Percentiles rank a stretch among this genome's conserved stretches.
Evolutionary conservation across 2,888 invertebrate genomes (phyloP).

Genomic region (Crepidodera aurea): DNA sequence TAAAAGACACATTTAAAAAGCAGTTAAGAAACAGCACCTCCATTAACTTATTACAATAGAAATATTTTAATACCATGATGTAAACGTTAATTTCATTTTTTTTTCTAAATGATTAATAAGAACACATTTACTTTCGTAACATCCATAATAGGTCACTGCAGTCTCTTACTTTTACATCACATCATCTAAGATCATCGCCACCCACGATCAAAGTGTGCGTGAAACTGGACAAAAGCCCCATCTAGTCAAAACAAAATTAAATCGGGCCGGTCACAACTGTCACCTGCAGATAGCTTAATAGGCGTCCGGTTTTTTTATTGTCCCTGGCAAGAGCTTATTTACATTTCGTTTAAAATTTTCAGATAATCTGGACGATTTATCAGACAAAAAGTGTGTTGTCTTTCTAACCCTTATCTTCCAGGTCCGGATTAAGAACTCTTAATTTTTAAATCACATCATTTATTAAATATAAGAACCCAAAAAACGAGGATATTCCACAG

Average conservation of each 20-base stretch:
- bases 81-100: background rate
- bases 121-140: background rate
- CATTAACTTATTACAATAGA: background rate
- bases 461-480: too few species aligned
- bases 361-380: conserved; percentile 42
- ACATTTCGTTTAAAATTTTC: conserved; percentile 42
- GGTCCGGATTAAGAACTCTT: conserved; percentile 2
- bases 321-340: conserved; percentile 36
- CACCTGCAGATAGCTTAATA: conserved; percentile 40
- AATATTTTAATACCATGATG: too few species aligned
- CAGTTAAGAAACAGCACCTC: background rate
- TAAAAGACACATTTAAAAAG: background rate
- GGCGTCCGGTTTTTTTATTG: conserved; percentile 38
- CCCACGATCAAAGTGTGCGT: conserved; percentile 28
- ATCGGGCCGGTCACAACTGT: conserved; percentile 33
- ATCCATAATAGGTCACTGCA: background rate
- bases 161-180: background rate
- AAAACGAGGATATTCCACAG: too few species aligned
- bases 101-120: background rate
- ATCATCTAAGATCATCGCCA: conserved; percentile 14
- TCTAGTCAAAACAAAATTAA: conserved; percentile 35
- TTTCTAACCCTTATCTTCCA: conserved; percentile 14
- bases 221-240: conserved; percentile 27
- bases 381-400: conserved; percentile 31
- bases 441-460: too few species aligned